Base-by-base conservation (phyloP, 30 jellyfish, hydroid and myxozoan genomes). In the Turritopsis rubra region DNA sequence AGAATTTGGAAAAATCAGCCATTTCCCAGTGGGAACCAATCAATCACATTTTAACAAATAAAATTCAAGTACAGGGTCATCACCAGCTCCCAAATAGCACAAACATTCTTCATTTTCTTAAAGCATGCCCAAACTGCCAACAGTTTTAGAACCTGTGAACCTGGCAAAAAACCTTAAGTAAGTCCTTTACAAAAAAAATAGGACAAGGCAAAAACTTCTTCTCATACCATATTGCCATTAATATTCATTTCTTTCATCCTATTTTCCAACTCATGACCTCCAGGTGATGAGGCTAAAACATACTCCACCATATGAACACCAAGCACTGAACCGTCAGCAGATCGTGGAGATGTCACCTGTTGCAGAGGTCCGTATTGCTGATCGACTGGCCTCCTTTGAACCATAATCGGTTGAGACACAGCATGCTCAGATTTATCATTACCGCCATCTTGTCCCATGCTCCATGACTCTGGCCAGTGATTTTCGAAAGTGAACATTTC, bases 401-500 rank as follows among this genome's bases (percentile, higher is more conserved):
- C 84, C 93, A 87, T 93, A 30, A 93, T 93, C 26, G 98, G 98
- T 66, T 93, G 92, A 7, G 98, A 93, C 21, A 93, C 90, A 19
- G 98, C 98, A 89, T 93, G 98, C 77, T 93, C 98, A 20, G 98
- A 93, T 73, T 93, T 93, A 89, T 84, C 96, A 27, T 79, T 85
- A 71, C 52, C 52, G 5, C 27, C 65, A n/a, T 82, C 92, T 13
- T 73, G 75, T 54, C 87, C 80, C 52, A 86, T 85, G 23, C 96
- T 88, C 98, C 98, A 93, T 20, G 96, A 90, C 30, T 93, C 98
- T 79, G 88, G 98, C 98, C 98, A 93, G 29, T 92, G 98, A 70
- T 85, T 82, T 54, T 91, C 96, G 66, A 91, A 91, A 25, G 88
- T 71, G 75, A 86, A 91, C 91, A 86, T 88, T 26, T 66, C 29